phyloP scores from a whole-genome alignment of 2,888 invertebrate genomes.

The Cephus nigrinus region DNA sequence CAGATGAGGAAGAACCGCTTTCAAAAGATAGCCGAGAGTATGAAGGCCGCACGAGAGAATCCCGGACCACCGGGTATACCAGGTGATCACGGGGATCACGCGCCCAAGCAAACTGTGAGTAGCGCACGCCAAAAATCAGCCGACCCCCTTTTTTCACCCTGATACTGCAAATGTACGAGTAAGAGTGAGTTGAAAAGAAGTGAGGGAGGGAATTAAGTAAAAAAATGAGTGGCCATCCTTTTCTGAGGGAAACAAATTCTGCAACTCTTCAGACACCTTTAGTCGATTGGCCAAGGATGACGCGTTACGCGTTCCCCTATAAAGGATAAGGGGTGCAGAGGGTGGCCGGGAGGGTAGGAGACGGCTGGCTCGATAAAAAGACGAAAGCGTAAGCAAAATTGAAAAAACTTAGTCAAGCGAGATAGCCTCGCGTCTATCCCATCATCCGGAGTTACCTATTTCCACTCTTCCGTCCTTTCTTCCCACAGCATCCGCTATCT shows the following conservation, averaged over 20 bases:
- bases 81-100: constrained; percentile 75
- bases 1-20: constrained; percentile 96
- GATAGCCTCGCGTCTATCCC: not conserved
- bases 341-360: not conserved
- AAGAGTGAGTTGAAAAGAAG: not conserved
- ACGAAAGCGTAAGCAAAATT: not conserved
- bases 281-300: not conserved
- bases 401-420: not conserved
- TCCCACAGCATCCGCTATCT: not conserved
- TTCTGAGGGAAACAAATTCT: not conserved
- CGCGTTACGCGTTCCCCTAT: not conserved
- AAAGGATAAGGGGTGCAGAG: not conserved
- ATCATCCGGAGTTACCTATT: not conserved
- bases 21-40: constrained; percentile 93
- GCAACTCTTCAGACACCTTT: not conserved
- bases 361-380: not conserved
- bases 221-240: not conserved
- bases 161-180: not conserved
- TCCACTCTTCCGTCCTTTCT: not conserved
- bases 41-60: constrained; percentile 84
- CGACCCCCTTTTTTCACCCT: constrained; percentile 8
- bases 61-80: constrained; percentile 72
- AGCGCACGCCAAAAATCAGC: constrained; percentile 55
- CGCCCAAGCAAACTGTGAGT: constrained; percentile 82
- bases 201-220: not conserved